Evolutionary conservation across 2,888 invertebrate species (phyloP), one percentile per base, ranked within the genome.

Genomic region (Onchidella celtica): DNA sequence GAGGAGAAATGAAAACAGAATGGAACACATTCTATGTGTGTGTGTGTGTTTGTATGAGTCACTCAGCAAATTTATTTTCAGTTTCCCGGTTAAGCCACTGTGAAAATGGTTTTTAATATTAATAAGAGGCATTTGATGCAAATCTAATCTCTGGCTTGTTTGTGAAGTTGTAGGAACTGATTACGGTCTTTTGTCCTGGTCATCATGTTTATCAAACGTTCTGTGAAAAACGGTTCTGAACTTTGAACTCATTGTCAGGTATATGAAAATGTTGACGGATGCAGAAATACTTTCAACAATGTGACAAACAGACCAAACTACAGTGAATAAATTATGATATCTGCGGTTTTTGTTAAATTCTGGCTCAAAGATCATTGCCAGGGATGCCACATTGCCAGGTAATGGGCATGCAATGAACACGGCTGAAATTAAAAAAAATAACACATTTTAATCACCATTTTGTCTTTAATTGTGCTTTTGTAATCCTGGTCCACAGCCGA

Each of bases 251-350:
- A 66, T 66, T 11, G 17, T 66, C n/a, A 32, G 17, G 66, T 66
- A 66, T 9, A 66, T 32, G 34, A 66, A 66, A 11, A 66, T 66
- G n/a, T 66, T 66, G 32, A 66, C 32, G 17, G 66, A 66, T 4
- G 66, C 17, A 32, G 6, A 29, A n/a, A 32, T 32, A 9, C n/a
- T 34, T 27, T 66, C 66, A 9, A 34, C 3, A 32, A 66, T 27
- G n/a, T 66, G 66, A 32, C 34, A 32, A 32, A 29, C 34, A n/a
- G 32, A 17, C 66, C 66, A 66, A 4, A 66, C 66, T 27, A 32
- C 27, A 3, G 66, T 66, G 66, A 66, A 66, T 34, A 66, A 27
- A n/a, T 66, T 66, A 32, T 29, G 66, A 27, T 66, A 29, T 4
- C n/a, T 34, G 3, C 34, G 3, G 66, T 34, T 34, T 66, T 66